Base-by-base conservation (phyloP, 2,888 invertebrate species). In the Caenorhabditis doughertyi region DNA sequence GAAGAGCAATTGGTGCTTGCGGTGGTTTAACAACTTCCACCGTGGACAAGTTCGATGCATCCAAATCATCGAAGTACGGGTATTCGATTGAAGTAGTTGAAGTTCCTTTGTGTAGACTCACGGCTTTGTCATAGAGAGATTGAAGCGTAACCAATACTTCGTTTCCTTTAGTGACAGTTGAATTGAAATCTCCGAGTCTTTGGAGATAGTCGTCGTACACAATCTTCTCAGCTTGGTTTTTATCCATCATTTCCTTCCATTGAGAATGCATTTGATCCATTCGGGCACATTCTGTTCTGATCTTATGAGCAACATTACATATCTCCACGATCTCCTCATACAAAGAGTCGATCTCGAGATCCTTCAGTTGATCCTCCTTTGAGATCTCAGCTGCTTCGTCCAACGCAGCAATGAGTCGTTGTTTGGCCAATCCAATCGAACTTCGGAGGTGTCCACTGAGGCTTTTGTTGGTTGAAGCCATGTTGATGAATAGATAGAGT, bases 21-120 rank as follows among this genome's bases (percentile, higher is more conserved):
- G 16, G 8, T 47, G 5, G 8, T 13, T 5, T 5, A 5, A 47
- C 47, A 5, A 4, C 5, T n/a, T 47, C 47, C 16, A 13, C 47
- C 5, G 47, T 5, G 4, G 16, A 18, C 5, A 13, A 5, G 16
- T 4, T 47, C 16, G 47, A 47, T 47, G 47, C 16, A 47, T 47
- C 47, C 47, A 47, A 47, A 47, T 47, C 47, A 47, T 47, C 47
- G 16, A 47, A 47, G 47, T 9, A 47, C 4, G 47, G 47, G 47
- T 47, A 47, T 5, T 47, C 47, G 16, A 13, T 47, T 16, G 47
- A 13, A 47, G 47, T 47, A 9, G 47, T 47, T n/a, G 16, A 16
- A 5, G 47, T 9, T 47, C 4, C 4, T 18, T 47, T 47, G 16
- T 47, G 47, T 9, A 47, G 47, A 16, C 16, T 16, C 8, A 47